These are phyloP conservation scores for Laticauda laticaudata DNA, from an alignment of 2,113 vertebrate species.

Conservation along the genomic window DNA sequence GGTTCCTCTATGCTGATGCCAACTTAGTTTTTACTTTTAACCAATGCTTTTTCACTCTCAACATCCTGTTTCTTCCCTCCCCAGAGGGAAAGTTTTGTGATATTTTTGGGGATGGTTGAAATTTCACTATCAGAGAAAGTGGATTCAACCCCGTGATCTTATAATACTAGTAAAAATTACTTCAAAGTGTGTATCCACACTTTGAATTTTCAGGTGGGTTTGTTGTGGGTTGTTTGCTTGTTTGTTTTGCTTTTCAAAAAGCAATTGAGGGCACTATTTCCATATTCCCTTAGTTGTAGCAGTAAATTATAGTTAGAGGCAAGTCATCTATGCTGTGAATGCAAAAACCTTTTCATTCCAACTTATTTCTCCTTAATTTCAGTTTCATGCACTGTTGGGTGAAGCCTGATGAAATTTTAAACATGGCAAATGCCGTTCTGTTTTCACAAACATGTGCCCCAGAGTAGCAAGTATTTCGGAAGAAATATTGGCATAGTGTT, in stretches of 20 bases:
- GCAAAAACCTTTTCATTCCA: background rate
- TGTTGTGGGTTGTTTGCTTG: background rate
- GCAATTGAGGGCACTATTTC: background rate
- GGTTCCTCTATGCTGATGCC: background rate
- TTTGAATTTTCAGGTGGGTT: background rate
- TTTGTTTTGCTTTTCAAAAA: background rate
- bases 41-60: background rate
- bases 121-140: background rate
- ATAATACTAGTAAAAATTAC: background rate
- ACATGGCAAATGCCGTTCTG: background rate
- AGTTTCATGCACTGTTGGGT: background rate
- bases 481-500: background rate
- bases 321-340: background rate
- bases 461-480: background rate
- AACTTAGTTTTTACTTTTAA: background rate
- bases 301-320: background rate
- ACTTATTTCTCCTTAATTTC: background rate
- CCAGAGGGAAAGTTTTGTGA: background rate
- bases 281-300: background rate
- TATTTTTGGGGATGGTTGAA: background rate
- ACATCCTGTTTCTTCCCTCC: background rate
- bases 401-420: background rate
- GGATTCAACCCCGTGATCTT: background rate
- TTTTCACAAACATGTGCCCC: background rate
- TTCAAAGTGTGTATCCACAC: background rate